Base-by-base conservation (phyloP, 2,797 vertebrate species). In the Euthynnus affinis region DNA sequence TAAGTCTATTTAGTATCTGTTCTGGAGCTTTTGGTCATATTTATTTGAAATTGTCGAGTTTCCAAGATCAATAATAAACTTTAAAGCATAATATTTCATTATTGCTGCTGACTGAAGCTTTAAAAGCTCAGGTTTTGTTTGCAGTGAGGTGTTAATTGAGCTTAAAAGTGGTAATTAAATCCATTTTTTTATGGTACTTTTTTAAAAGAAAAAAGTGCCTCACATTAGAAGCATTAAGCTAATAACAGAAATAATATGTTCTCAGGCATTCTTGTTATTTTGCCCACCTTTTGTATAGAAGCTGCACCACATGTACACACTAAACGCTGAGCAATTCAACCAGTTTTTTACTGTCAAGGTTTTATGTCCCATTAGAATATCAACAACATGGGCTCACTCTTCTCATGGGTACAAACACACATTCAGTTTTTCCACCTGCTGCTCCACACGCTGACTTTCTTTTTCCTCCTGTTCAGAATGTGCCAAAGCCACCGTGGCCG, bases 401-500 rank as follows among this genome's bases (percentile, higher is more conserved):
- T 37, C 34, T 42, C 1, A 18, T 29, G 22, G n/a, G 13, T 23
- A 10, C 25, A 52, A 1, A 53, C 34, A 60, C 15, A 49, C 20
- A 58, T 18, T 52, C 44, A 10, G 12, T 61, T 55, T 8, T 12
- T 55, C 20, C 23, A 15, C 7, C 22, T 59, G 52, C 46, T 88
- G 42, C n/a, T 63, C 7, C 49, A 58, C 0, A 37, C 34, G 0
- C 53, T 88, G 34, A 90, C 49, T 56, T 51, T 65, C 15, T 60
- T 82, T 42, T 85, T 49, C 42, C 15, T 76, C 13, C 48, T 65
- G 57, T 82, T 34, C 80, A 97, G 96, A 79, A 73, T 98, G 96
- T 86, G 81, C 83, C 85, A 87, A 90, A 67, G 95, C 93, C 42
- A 91, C 84, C 0, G 27, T 89, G 23, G 95, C 96, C 2, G 96